Percentiles rank a stretch among this genome's conserved stretches.
These are phyloP conservation scores for Xiphorhynchus elegans DNA, from an alignment of 2,113 vertebrate species.

Conservation along the genomic window DNA sequence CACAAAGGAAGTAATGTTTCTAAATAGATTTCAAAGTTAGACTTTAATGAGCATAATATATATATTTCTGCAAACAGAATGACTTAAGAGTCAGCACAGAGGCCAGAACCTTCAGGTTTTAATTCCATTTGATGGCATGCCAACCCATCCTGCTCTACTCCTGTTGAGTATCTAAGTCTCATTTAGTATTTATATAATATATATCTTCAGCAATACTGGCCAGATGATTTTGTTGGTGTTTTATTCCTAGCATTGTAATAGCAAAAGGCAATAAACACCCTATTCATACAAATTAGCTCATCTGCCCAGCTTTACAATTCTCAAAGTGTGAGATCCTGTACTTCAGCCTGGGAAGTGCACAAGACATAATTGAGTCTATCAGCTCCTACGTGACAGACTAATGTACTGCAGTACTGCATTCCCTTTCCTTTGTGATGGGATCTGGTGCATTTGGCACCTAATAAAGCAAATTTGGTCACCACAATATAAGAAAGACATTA, in stretches of 20 bases:
- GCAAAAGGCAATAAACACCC: background rate
- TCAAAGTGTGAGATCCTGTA: background rate
- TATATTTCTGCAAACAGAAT: background rate
- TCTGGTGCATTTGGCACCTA: background rate
- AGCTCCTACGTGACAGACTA: background rate
- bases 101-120: background rate
- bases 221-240: background rate
- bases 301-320: background rate
- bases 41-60: background rate
- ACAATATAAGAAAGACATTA: background rate
- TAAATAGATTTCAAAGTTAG: background rate
- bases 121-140: background rate
- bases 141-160: background rate
- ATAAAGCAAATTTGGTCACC: background rate
- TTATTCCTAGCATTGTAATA: background rate
- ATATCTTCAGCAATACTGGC: background rate
- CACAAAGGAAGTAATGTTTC: background rate
- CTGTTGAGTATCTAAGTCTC: background rate
- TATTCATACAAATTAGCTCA: background rate
- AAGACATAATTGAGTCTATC: fast-evolving
- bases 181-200: background rate
- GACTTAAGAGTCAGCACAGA: background rate
- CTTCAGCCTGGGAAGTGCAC: background rate
- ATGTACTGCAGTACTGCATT: fast-evolving
- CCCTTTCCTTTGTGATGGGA: background rate